phyloP scores from a whole-genome alignment of 2,113 vertebrate genomes.

The Genyomyrus donnyi region DNA sequence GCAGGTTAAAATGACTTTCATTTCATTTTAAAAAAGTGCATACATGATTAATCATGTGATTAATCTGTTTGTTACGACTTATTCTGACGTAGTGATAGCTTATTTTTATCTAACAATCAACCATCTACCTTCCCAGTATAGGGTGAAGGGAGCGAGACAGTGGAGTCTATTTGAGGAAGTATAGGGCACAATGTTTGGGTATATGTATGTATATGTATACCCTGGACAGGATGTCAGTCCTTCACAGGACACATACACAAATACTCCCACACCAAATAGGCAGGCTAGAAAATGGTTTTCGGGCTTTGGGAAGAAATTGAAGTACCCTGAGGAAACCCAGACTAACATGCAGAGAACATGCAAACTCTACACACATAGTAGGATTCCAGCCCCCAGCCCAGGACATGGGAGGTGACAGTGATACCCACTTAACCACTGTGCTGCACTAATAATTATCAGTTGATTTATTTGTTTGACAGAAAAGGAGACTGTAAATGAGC shows the following conservation, averaged over 20 bases:
- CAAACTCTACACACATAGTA: neutral
- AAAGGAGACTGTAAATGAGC: neutral
- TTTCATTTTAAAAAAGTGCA: neutral
- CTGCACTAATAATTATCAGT: neutral
- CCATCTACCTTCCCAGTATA: neutral
- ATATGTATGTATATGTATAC: neutral
- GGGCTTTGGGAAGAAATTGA: neutral
- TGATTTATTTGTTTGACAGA: neutral
- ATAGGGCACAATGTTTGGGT: neutral
- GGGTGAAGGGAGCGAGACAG: neutral
- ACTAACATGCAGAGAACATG: neutral
- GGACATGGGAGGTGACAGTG: neutral
- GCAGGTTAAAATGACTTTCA: neutral
- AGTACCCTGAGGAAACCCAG: neutral
- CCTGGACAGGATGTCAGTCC: neutral
- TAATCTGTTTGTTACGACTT: neutral
- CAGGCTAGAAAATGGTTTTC: neutral
- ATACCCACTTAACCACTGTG: neutral
- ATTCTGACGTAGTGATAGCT: neutral
- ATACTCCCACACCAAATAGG: neutral
- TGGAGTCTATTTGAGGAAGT: neutral
- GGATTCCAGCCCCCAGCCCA: neutral
- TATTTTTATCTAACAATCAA: neutral
- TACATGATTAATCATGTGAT: neutral
- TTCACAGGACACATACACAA: neutral